Conservation (phyloP, 1,140 invertebrate genomes). For the Ctenoplectra terminalis region DNA sequence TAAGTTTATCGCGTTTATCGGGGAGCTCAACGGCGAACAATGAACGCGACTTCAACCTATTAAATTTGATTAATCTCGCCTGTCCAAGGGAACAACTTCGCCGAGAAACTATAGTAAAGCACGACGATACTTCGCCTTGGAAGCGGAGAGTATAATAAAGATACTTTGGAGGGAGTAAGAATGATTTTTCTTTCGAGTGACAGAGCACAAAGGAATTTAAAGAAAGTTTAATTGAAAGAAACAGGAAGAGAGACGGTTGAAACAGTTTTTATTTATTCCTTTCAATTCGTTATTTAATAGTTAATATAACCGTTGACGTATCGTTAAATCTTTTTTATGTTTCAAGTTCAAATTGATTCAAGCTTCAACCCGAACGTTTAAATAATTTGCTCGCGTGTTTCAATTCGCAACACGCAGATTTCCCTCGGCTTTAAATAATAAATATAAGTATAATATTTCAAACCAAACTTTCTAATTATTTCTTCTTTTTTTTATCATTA, state of each 20-base stretch:
- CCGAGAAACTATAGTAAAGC: background rate
- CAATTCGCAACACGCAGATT: too few species aligned
- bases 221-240: background rate
- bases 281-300: too few species aligned
- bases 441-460: too few species aligned
- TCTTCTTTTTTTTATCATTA: too few species aligned
- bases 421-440: too few species aligned
- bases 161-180: background rate
- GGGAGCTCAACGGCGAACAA: background rate
- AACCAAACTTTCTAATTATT: too few species aligned
- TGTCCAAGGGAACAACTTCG: background rate
- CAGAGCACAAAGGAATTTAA: background rate
- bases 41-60: slow-evolving; percentile 10
- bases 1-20: background rate
- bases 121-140: background rate
- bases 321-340: too few species aligned
- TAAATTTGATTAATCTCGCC: slow-evolving; percentile 26
- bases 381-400: too few species aligned
- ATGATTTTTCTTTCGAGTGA: background rate
- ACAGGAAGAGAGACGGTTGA: background rate
- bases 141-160: background rate
- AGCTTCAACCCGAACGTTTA: too few species aligned
- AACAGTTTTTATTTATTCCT: background rate
- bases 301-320: too few species aligned
- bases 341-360: too few species aligned